A percentile compares a stretch with the other conserved stretches of the same genome.
These are phyloP conservation scores for Vicugna pacos DNA, from an alignment of 2,113 vertebrate species.

Conservation along the genomic window DNA sequence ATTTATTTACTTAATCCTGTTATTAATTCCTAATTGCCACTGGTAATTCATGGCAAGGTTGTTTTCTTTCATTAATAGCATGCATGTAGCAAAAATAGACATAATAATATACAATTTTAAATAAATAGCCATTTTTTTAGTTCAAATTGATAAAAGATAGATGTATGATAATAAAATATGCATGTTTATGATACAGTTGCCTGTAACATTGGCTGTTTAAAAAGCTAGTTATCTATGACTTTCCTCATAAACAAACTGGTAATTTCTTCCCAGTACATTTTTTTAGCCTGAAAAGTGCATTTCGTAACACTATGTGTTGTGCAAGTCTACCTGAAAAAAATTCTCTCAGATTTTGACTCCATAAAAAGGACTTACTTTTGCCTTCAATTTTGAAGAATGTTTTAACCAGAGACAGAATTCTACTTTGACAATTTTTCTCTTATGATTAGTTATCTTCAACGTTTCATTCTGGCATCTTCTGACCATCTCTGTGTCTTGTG, in stretches of 20 bases:
- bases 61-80: background rate
- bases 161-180: no score
- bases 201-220: background rate
- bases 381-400: background rate
- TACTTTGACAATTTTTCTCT: background rate
- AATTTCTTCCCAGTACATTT: background rate
- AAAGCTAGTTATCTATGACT: background rate
- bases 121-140: background rate
- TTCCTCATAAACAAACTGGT: background rate
- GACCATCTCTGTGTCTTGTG: background rate
- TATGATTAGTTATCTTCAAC: background rate
- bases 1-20: background rate
- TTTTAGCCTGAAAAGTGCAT: background rate
- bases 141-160: background rate
- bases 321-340: background rate
- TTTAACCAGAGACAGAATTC: background rate
- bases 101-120: background rate
- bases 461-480: background rate
- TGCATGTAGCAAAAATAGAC: background rate
- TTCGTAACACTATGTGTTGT: background rate
- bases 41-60: background rate
- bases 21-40: background rate
- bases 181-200: no score
- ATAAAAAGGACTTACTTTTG: background rate
- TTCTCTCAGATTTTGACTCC: background rate